These are phyloP conservation scores for Cotesia chilonis DNA, from an alignment of 1,140 invertebrate species.

Conservation along the genomic window DNA sequence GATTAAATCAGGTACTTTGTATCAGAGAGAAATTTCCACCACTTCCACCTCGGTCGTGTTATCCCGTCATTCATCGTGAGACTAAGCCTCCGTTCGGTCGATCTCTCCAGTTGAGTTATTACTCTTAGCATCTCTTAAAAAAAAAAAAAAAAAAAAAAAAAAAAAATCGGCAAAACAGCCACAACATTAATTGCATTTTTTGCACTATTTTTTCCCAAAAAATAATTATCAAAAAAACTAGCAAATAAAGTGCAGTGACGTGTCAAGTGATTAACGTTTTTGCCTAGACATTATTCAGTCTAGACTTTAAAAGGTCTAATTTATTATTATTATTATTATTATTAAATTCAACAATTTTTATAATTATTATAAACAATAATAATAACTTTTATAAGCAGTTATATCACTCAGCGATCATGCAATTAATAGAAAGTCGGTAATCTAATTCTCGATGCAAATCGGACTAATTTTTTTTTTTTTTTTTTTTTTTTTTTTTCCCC, in stretches of 20 bases:
- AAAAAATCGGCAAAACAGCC: too few relatives aligned
- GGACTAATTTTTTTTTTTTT: neutral
- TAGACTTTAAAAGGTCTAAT: too few relatives aligned
- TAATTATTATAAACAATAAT: too few relatives aligned
- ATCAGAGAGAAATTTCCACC: slow-evolving; percentile 5
- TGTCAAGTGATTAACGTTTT: too few relatives aligned
- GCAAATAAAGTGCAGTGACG: too few relatives aligned
- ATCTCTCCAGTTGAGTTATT: neutral
- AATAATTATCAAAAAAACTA: too few relatives aligned
- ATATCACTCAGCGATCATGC: neutral
- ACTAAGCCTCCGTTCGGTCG: slow-evolving; percentile 21
- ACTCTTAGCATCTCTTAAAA: neutral
- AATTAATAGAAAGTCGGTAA: slow-evolving; percentile 7
- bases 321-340: too few relatives aligned
- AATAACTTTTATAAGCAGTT: neutral
- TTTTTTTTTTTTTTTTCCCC: too few relatives aligned
- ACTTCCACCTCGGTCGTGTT: neutral
- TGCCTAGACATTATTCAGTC: too few relatives aligned
- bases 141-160: too few relatives aligned
- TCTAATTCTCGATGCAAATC: neutral
- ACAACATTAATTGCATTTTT: neutral
- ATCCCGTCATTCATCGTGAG: slow-evolving; percentile 27
- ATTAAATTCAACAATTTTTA: too few relatives aligned
- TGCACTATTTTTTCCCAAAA: too few relatives aligned
- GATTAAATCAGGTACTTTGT: neutral